Evolutionary conservation across 2,888 invertebrate species (phyloP).

Genomic region (Erebia palarica): DNA sequence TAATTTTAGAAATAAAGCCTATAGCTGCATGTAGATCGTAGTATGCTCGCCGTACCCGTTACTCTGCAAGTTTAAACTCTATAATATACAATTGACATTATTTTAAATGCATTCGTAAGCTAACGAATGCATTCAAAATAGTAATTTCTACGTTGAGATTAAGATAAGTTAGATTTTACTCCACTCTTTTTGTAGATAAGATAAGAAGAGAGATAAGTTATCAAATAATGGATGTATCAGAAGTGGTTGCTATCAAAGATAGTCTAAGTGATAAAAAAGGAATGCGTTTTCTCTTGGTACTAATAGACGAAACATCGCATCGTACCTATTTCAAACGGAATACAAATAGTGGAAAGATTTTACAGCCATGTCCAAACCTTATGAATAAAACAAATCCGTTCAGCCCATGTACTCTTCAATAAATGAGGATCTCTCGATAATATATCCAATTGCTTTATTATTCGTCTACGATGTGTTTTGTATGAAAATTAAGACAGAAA

Average conservation of each 20-base stretch:
- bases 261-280: neutral
- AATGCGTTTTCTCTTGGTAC: neutral
- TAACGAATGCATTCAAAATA: neutral
- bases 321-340: neutral
- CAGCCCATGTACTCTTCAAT: slow-evolving; percentile 26
- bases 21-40: slow-evolving; percentile 9
- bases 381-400: slow-evolving; percentile 33
- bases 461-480: neutral
- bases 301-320: neutral
- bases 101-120: slow-evolving; percentile 27
- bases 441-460: slow-evolving; percentile 9
- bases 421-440: slow-evolving; percentile 18
- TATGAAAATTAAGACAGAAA: neutral
- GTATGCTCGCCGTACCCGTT: slow-evolving; percentile 32
- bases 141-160: neutral
- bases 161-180: neutral
- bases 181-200: neutral
- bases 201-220: neutral
- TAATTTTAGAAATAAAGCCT: slow-evolving; percentile 15
- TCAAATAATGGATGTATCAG: neutral
- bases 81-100: slow-evolving; percentile 37
- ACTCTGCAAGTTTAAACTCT: slow-evolving; percentile 32
- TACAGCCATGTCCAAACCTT: slow-evolving; percentile 12
- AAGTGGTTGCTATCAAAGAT: slow-evolving; percentile 2
- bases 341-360: slow-evolving; percentile 13